phyloP scores from a whole-genome alignment of 53 echinoderm and acorn worm species.

The Astropecten irregularis region DNA sequence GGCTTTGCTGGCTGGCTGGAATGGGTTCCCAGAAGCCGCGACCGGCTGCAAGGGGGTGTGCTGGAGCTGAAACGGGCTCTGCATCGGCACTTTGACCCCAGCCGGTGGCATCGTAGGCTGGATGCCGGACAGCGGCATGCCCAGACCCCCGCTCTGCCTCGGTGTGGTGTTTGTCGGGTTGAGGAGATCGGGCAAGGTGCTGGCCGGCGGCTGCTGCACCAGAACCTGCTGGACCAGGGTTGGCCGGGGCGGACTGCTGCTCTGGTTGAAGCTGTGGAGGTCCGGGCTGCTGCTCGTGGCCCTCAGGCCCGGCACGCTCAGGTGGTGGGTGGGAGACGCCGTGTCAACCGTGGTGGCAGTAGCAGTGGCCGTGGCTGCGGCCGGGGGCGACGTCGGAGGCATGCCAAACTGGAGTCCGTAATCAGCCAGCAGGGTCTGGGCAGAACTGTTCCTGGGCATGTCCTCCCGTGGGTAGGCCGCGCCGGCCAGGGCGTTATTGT shows the following conservation, averaged over 20 bases:
- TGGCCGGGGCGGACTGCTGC: not conserved
- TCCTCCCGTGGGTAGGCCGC: not conserved
- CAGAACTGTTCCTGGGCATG: constrained; percentile 31
- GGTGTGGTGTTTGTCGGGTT: constrained; percentile 9
- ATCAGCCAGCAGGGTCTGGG: constrained; percentile 28
- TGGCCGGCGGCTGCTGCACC: constrained; percentile 35
- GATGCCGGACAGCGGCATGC: not conserved
- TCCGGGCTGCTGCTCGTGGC: constrained; percentile 41
- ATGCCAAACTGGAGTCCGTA: constrained; percentile 43
- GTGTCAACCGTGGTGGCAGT: not conserved
- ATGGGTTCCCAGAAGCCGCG: constrained; percentile 31
- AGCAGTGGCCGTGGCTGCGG: not conserved
- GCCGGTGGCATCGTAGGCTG: not conserved
- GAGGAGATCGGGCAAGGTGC: constrained; percentile 43
- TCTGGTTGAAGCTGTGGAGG: not conserved
- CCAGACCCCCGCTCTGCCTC: not conserved
- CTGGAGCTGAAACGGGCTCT: constrained; percentile 13
- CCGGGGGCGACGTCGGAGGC: not conserved
- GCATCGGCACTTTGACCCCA: not conserved
- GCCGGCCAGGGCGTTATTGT: constrained; percentile 22
- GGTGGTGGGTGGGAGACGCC: not conserved
- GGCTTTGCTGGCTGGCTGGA: not conserved
- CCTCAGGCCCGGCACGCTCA: constrained; percentile 18
- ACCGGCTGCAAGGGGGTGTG: constrained; percentile 31
- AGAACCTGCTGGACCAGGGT: constrained; percentile 13